Conservation (phyloP, 2,888 invertebrate species). For the Leptinotarsa rubiginosa region DNA sequence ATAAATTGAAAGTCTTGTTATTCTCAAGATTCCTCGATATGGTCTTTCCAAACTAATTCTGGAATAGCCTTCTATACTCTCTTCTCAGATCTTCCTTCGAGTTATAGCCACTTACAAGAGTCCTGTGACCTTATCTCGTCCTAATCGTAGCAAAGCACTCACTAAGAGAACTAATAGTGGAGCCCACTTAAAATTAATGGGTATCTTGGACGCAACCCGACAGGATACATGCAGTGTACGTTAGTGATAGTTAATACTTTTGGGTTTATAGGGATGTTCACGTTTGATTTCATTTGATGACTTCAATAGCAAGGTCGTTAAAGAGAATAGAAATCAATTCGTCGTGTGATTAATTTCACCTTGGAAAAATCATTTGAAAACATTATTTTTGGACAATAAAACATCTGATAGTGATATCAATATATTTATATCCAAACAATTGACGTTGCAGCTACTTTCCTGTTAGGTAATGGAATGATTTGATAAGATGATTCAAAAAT, state of each 20-base stretch:
- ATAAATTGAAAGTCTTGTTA: constrained; percentile 2
- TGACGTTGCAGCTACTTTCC: too few species aligned
- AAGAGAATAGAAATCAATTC: too few species aligned
- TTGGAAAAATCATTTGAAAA: too few species aligned
- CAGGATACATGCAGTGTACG: constrained; percentile 2
- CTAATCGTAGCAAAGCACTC: constrained; percentile 17
- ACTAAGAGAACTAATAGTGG: constrained; percentile 36
- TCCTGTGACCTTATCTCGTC: constrained; percentile 26
- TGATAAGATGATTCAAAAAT: too few species aligned
- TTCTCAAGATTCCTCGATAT: neutral
- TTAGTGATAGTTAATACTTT: constrained; percentile 8
- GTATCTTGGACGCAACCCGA: neutral
- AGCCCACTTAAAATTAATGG: constrained; percentile 37
- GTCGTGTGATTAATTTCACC: too few species aligned
- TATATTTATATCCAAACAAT: too few species aligned
- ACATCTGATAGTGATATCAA: too few species aligned
- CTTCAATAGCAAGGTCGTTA: neutral
- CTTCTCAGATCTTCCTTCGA: constrained; percentile 23
- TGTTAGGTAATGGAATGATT: too few species aligned
- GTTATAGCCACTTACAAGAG: constrained; percentile 37
- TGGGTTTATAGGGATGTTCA: neutral
- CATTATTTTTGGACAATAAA: too few species aligned
- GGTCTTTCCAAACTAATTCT: neutral
- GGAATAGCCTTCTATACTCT: neutral
- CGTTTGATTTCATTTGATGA: neutral